Conservation (phyloP, 2,113 vertebrate genomes). For the Cavia aperea region DNA sequence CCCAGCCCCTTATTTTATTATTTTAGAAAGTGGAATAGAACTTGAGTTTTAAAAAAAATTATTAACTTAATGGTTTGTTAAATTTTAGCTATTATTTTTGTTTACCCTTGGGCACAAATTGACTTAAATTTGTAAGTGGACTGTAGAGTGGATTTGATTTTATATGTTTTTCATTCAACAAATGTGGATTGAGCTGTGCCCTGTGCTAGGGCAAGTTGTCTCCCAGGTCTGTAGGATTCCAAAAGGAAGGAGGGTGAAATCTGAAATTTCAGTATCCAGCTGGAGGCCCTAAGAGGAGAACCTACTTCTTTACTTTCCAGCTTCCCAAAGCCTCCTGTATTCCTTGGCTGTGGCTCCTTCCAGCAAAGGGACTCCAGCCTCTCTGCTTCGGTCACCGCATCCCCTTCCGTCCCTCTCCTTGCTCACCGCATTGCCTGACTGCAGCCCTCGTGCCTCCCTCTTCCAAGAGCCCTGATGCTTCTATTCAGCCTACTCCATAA, state of each 20-base stretch:
- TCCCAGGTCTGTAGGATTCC: not conserved
- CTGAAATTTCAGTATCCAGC: not conserved
- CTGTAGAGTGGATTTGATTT: not conserved
- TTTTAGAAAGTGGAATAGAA: not conserved
- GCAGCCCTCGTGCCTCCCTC: not conserved
- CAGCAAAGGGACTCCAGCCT: accelerated
- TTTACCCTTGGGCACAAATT: not conserved
- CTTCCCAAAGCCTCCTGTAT: not conserved
- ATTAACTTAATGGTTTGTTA: not conserved
- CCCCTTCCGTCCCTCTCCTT: not conserved
- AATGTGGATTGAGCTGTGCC: not conserved
- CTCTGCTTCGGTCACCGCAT: not conserved
- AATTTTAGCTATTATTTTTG: not conserved
- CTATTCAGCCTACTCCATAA: not conserved
- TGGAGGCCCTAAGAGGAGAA: not conserved
- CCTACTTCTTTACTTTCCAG: not conserved
- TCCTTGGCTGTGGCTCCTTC: not conserved
- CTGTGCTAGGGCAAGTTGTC: not conserved
- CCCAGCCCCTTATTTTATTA: not conserved
- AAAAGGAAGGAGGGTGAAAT: not conserved
- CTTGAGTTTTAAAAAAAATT: not conserved
- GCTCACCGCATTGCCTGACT: accelerated
- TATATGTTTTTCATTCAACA: not conserved
- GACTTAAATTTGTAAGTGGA: not conserved
- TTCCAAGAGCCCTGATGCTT: not conserved